Conservation (phyloP, 2,113 vertebrate species). For the Lathamus discolor region DNA sequence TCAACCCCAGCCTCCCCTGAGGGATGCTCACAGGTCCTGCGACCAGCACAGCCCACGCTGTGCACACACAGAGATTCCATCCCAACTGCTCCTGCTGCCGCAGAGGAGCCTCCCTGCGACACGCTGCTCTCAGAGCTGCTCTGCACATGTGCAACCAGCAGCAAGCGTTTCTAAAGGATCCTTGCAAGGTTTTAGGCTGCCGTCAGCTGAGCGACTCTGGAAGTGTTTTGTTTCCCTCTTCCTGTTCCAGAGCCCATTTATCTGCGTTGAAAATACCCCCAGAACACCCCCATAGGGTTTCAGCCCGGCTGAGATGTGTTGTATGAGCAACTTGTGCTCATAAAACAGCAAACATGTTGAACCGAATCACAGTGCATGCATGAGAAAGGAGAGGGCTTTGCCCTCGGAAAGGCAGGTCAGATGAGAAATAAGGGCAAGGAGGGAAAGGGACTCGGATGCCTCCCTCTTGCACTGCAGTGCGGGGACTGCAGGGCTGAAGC, state of each 20-base stretch:
- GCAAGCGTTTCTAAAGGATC: background rate
- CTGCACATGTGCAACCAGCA: rapidly evolving
- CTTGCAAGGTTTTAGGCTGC: background rate
- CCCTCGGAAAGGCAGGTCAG: background rate
- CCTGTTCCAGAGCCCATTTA: background rate
- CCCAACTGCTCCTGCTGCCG: rapidly evolving
- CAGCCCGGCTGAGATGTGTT: background rate
- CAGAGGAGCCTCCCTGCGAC: background rate
- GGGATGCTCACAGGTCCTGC: rapidly evolving
- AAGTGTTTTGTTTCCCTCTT: background rate
- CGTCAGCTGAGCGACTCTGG: background rate
- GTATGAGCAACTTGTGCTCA: background rate
- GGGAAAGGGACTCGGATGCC: background rate
- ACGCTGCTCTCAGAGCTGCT: background rate
- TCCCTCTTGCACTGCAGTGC: too few species aligned
- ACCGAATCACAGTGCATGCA: background rate
- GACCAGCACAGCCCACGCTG: background rate
- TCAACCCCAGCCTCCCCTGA: background rate
- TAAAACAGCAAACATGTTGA: background rate
- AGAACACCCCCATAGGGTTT: background rate
- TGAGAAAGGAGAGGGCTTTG: background rate
- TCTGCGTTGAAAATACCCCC: background rate
- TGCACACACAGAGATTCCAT: background rate
- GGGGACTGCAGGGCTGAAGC: background rate
- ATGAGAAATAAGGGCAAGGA: background rate